Conservation (phyloP, 35 echinoderm and acorn worm genomes). For the Stichopus chloronotus region DNA sequence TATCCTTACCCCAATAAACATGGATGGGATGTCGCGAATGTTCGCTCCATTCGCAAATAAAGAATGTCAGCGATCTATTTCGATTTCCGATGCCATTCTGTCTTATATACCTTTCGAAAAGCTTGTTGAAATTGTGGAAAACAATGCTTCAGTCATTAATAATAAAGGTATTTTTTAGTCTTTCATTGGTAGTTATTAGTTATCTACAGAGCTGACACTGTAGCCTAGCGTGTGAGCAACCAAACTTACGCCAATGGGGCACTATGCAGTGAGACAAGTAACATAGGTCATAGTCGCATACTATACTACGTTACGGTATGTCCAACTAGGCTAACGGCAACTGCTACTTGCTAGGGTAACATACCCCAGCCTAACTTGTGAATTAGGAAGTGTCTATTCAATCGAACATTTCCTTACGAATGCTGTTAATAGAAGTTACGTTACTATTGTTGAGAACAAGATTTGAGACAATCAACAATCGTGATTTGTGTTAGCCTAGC, state of each 20-base stretch:
- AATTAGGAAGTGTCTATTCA: too few species aligned
- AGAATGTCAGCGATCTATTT: neutral
- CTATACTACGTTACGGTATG: neutral
- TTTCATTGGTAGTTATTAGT: neutral
- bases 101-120: neutral
- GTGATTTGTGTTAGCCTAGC: too few species aligned
- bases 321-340: neutral
- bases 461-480: too few species aligned
- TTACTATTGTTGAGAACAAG: too few species aligned
- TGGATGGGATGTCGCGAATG: conserved; percentile 26
- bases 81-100: conserved; percentile 26
- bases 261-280: neutral
- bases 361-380: too few species aligned
- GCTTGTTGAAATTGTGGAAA: conserved; percentile 8
- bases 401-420: too few species aligned
- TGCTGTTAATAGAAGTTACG: too few species aligned
- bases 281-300: neutral
- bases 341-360: neutral
- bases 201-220: neutral
- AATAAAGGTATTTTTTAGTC: conserved; percentile 21
- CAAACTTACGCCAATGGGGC: neutral
- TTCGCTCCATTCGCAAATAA: conserved; percentile 39
- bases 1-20: neutral
- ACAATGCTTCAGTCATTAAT: neutral
- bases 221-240: neutral